These are phyloP conservation scores for Tethea ocularis DNA, from an alignment of 2,888 invertebrate species.

Conservation along the genomic window DNA sequence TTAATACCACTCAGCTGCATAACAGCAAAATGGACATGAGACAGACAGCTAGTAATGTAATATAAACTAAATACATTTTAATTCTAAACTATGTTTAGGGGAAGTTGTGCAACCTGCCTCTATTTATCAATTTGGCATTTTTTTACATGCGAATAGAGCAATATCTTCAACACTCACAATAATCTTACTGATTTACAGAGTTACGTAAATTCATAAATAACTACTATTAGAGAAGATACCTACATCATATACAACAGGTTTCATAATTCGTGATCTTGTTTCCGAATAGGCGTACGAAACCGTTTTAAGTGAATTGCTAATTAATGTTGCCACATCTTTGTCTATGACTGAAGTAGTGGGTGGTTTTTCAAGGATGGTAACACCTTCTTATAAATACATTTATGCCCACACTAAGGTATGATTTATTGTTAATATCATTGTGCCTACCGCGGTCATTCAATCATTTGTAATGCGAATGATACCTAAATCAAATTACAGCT, in stretches of 20 bases:
- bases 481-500: background rate
- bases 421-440: background rate
- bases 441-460: background rate
- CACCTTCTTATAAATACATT: background rate
- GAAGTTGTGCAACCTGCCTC: too few relatives aligned
- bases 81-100: too few relatives aligned
- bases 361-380: background rate
- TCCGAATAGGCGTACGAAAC: slow-evolving; percentile 2
- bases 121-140: too few relatives aligned
- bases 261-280: background rate
- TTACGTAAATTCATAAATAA: background rate
- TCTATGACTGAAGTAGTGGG: background rate
- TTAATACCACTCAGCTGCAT: too few relatives aligned
- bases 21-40: too few relatives aligned
- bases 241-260: background rate
- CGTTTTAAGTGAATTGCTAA: background rate
- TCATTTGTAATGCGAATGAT: background rate
- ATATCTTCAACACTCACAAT: background rate
- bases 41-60: too few relatives aligned
- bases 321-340: background rate
- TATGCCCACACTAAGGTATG: background rate
- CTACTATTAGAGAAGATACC: background rate
- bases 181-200: background rate
- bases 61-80: too few relatives aligned
- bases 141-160: too few relatives aligned